Evolutionary conservation across 2,797 vertebrate genomes (phyloP), one percentile per base, ranked within the genome.

Genomic region (Philypnodon macrostomus): DNA sequence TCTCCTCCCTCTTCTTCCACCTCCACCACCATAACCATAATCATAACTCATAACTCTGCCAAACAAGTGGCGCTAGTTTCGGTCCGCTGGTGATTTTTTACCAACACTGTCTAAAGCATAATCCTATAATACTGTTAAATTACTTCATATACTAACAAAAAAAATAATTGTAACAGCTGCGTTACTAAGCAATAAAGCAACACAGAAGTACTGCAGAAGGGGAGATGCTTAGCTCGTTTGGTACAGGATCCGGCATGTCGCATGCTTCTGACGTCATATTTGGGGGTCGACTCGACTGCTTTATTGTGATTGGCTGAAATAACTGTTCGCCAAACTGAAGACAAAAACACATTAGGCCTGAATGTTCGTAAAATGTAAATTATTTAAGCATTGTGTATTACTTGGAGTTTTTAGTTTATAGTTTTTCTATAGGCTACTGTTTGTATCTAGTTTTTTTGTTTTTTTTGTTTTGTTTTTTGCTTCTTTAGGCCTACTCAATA

Each of bases 11-110:
- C 87, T 75, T 30, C 85, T 65, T 12, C 41, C 27, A 30, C 41
- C 35, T 18, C 87, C 82, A 35, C 77, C 74, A 3, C 83, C 73
- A 21, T 80, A 74, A 1, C 85, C 80, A 24, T 80, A 81, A 5
- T 75, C 73, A 47, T 75, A 83, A 80, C 84, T 91, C 90, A 91
- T 91, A 1, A 3, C 46, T n/a, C n/a, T n/a, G n/a, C n/a, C n/a
- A n/a, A n/a, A n/a, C n/a, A n/a, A 52, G 5, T 21, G 11, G 14
- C 1, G 8, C 3, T 15, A 11, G 36, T 7, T n/a, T 13, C 13
- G n/a, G 4, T 0, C 14, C 0, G 9, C 13, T 24, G n/a, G n/a
- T n/a, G n/a, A n/a, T 5, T 15, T 46, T 27, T 44, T 5, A 11
- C 27, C 12, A 4, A 9, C 14, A 24, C 5, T 10, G 15, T 34